Evolutionary conservation across 2,797 vertebrate species (phyloP).

Genomic region (Clarias pachynema): DNA sequence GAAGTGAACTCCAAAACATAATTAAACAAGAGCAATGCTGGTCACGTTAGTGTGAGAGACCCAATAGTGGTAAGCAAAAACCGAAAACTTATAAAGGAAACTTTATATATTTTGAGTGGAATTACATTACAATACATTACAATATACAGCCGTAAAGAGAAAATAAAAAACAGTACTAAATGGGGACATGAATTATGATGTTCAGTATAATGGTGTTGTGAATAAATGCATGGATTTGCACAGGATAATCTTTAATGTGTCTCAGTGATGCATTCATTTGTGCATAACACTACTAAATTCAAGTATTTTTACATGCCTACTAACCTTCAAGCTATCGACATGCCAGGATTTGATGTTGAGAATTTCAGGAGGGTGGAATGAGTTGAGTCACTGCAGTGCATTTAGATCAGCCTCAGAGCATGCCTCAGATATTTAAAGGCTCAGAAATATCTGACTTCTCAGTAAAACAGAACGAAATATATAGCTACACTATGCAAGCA

Average conservation of each 20-base stretch:
- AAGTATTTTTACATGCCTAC: not conserved
- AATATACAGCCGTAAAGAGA: not conserved
- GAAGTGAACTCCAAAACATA: not conserved
- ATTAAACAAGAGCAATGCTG: not conserved
- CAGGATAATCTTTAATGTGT: not conserved
- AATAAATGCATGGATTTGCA: not conserved
- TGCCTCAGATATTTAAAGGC: conserved; percentile 5
- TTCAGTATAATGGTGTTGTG: not conserved
- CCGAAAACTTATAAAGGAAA: not conserved
- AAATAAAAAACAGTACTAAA: not conserved
- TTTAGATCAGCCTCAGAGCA: conserved; percentile 11
- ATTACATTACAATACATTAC: not conserved
- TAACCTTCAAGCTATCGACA: not conserved
- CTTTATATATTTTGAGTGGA: not conserved
- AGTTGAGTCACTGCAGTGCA: conserved; percentile 20
- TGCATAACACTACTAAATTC: not conserved
- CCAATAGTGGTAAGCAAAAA: not conserved
- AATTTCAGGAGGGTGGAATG: conserved; percentile 1
- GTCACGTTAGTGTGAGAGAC: not conserved
- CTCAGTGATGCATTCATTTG: not conserved
- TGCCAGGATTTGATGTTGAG: conserved; percentile 1
- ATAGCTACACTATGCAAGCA: not conserved
- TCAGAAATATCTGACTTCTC: conserved; percentile 5
- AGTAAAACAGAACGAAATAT: not conserved
- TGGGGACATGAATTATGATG: not conserved